phyloP scores from a whole-genome alignment of 2,113 vertebrate genomes.

The Centrocercus urophasianus region DNA sequence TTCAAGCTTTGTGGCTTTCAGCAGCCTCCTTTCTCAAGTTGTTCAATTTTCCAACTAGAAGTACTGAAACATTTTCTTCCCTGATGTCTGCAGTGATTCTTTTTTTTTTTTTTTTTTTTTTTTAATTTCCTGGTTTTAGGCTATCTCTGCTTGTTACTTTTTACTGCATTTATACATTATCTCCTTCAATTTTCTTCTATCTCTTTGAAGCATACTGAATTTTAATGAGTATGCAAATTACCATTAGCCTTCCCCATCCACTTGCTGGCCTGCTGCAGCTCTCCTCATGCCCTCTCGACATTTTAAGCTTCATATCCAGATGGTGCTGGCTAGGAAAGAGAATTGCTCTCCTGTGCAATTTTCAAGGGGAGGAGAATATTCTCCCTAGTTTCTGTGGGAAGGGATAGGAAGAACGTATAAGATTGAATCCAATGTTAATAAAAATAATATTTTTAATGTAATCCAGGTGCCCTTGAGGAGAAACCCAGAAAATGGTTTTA shows the following conservation, averaged over 20 bases:
- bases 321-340: slow-evolving; percentile 20
- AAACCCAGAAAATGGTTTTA: neutral
- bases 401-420: neutral
- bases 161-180: slow-evolving; percentile 7
- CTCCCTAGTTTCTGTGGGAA: neutral
- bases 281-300: neutral
- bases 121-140: neutral
- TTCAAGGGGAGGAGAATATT: neutral
- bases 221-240: slow-evolving; percentile 57
- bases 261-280: slow-evolving; percentile 32
- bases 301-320: slow-evolving; percentile 53
- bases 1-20: neutral
- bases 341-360: neutral
- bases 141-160: slow-evolving; percentile 14
- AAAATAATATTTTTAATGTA: neutral
- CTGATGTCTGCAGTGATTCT: neutral
- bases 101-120: neutral
- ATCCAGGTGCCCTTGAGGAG: neutral
- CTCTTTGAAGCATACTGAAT: slow-evolving; percentile 48
- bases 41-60: neutral
- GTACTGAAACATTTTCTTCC: neutral
- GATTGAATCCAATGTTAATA: neutral
- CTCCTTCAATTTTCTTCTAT: slow-evolving; percentile 35
- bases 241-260: neutral
- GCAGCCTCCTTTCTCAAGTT: neutral